Base-by-base conservation (phyloP, 2,797 vertebrate species). In the Malacoctenus gilli region DNA sequence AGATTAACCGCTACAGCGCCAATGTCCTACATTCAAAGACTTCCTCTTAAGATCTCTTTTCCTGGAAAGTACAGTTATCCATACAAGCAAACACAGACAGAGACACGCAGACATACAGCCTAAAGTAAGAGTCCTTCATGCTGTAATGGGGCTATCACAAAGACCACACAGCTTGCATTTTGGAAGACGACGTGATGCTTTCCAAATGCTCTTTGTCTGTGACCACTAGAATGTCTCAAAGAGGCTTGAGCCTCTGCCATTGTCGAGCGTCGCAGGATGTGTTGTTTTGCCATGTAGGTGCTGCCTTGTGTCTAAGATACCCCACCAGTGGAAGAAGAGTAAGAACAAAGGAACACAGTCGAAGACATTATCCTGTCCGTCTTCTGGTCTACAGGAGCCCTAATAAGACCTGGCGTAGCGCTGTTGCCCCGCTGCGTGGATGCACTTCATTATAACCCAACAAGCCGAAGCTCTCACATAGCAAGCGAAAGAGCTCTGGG, bases 381-480 rank as follows among this genome's bases (percentile, higher is more conserved):
- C 71, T 77, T 53, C 47, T 30, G n/a, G 72, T 83, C 59, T 75
- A 76, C 72, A 71, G 62, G 70, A 75, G 67, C 71, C 69, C 71
- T 87, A 92, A 92, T 92, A 93, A 93, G 89, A 89, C 87, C 84
- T 83, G 68, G 69, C 75, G 72, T 90, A 92, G 91, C 89, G 82
- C 88, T 86, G 90, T 94, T 89, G 89, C 82, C 89, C 72, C 60
- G 61, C 86, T 90, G 86, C 87, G 87, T 90, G 87, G 88, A 85
- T 86, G 86, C 86, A 87, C 80, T 88, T 92, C 89, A 90, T 93
- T 94, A 92, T 87, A 86, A 75, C 59, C 84, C 76, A 79, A 89
- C 88, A 89, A 91, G 90, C 88, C 87, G 82, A 90, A 91, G 85
- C 83, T 87, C 84, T 84, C 75, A 79, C 89, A 81, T 85, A 80